Conservation (phyloP, 64 coral and sea anemone species). For the Montipora efflorescens region DNA sequence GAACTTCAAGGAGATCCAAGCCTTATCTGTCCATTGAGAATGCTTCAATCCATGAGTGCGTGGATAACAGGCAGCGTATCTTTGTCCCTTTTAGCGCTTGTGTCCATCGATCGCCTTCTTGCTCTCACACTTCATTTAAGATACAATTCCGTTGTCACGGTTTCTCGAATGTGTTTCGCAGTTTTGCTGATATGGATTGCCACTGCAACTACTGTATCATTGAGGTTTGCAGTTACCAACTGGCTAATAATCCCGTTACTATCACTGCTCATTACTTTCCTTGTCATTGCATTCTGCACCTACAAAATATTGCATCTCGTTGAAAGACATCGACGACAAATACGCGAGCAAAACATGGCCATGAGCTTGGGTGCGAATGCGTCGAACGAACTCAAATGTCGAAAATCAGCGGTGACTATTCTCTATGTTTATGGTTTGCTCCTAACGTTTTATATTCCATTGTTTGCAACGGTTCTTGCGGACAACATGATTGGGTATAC, state of each 20-base stretch:
- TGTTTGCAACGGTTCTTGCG: too few species aligned
- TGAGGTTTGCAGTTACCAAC: conserved; percentile 4
- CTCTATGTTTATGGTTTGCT: neutral
- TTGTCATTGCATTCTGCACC: neutral
- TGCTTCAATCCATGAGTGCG: too few species aligned
- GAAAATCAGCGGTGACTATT: neutral
- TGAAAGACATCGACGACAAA: conserved; percentile 43
- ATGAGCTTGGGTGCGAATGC: neutral
- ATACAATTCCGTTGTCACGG: too few species aligned
- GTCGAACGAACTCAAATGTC: neutral
- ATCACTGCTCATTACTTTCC: neutral
- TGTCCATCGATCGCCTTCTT: conserved; percentile 59
- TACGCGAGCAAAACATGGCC: neutral
- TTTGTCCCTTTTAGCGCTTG: conserved; percentile 33
- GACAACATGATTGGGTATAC: too few species aligned
- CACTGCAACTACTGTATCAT: neutral
- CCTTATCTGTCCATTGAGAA: too few species aligned
- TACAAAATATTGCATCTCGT: conserved; percentile 38
- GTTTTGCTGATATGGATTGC: too few species aligned
- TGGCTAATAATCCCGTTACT: neutral
- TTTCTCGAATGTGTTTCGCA: too few species aligned
- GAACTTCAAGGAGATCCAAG: conserved; percentile 2
- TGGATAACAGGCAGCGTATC: conserved; percentile 35
- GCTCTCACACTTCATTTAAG: conserved; percentile 57
- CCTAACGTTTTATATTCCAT: too few species aligned